These are phyloP conservation scores for Himalopsyche kuldschensis DNA, from an alignment of 2,888 invertebrate genomes.

Conservation along the genomic window DNA sequence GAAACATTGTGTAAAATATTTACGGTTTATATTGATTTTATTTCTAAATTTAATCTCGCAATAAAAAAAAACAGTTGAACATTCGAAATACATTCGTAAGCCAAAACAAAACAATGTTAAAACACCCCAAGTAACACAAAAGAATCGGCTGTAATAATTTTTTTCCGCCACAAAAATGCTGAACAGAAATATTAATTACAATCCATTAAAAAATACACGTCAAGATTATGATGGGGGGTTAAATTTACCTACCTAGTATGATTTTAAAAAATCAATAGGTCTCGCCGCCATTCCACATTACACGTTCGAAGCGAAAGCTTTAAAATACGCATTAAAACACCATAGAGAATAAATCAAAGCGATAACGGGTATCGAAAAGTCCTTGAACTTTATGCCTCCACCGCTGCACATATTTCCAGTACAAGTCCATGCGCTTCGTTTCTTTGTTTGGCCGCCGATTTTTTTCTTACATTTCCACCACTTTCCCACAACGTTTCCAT, in stretches of 20 bases:
- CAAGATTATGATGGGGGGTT: neutral
- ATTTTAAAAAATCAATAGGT: neutral
- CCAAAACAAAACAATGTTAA: neutral
- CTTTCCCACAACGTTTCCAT: neutral
- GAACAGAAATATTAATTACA: neutral
- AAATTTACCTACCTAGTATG: neutral
- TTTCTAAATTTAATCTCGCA: too few species aligned
- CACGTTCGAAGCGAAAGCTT: neutral
- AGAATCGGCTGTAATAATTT: neutral
- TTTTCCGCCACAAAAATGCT: neutral
- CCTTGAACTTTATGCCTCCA: conserved; percentile 13
- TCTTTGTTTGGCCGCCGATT: conserved; percentile 16
- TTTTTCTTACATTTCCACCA: neutral
- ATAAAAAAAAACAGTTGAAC: neutral
- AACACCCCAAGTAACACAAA: neutral
- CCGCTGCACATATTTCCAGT: neutral
- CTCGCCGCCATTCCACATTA: neutral
- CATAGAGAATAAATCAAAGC: neutral
- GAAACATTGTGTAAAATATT: too few species aligned
- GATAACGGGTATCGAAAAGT: neutral
- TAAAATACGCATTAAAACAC: neutral
- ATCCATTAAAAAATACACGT: neutral
- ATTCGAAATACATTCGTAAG: neutral
- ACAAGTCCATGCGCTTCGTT: neutral
- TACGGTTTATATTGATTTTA: too few species aligned